Evolutionary conservation across 2,888 invertebrate species (phyloP), one percentile per base, ranked within the genome.

Genomic region (Apamea epomidion): DNA sequence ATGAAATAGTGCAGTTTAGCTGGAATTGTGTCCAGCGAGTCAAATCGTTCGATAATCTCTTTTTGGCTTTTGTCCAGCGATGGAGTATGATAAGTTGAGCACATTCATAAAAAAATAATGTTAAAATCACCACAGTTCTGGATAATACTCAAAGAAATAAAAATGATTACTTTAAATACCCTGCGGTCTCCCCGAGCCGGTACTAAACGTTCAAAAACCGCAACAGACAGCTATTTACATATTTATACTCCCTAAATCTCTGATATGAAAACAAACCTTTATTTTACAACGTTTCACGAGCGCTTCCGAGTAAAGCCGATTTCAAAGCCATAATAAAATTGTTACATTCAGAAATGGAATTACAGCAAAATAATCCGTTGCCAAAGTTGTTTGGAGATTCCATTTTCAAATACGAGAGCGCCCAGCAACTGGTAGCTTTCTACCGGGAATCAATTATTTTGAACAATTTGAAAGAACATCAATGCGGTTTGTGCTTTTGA

Each of bases 331-430:
- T 74, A 65, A 69, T 84, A 87, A 85, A 84, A 81, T 78, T 84
- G 69, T 71, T 68, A 74, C 62, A 76, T 85, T 84, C 72, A 76
- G 58, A 72, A 84, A 84, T 78, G 71, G 68, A 83, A 76, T 87
- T 67, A 76, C 64, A 76, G 72, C 72, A 68, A 71, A 84, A 84
- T 84, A 85, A 87, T 84, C 85, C 72, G 74, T 37, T 69, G 74
- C 37, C n/a, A 81, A 84, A 84, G 69, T 85, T 74, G 75, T 81
- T 87, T 58, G 69, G 48, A 68, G 73, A 78, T 81, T 87, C 58
- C 69, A 87, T 85, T 87, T 87, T 84, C 77, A 84, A 85, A 80
- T 83, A 76, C 45, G 71, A 76, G 73, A 69, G 51, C n/a, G 64
- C 62, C 18, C 51, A 81, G 74, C 67, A 73, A 86, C 86, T 86